Percentiles rank a stretch among this genome's conserved stretches.
phyloP scores from a whole-genome alignment of 2,888 invertebrate genomes.

The Apoderus coryli region DNA sequence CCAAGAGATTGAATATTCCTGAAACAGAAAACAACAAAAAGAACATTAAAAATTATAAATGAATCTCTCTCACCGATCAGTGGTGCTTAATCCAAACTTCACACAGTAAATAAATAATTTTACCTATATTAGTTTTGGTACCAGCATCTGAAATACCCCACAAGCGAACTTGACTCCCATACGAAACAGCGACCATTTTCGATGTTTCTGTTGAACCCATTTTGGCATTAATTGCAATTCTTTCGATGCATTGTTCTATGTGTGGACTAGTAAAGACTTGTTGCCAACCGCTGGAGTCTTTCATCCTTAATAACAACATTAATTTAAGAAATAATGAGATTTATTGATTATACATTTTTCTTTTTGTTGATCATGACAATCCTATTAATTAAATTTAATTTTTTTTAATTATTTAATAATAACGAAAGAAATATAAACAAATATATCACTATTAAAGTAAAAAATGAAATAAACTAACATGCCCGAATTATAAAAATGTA shows the following conservation, averaged over 20 bases:
- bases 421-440: too few species aligned
- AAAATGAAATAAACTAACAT: too few species aligned
- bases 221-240: conserved; percentile 77
- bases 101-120: too few species aligned
- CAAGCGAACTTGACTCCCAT: conserved; percentile 57
- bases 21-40: conserved; percentile 17
- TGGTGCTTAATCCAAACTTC: too few species aligned
- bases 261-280: conserved; percentile 86
- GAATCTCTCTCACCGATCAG: too few species aligned
- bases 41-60: conserved; percentile 5
- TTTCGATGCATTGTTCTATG: conserved; percentile 76
- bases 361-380: too few species aligned
- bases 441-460: too few species aligned
- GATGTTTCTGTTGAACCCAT: conserved; percentile 42
- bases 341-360: too few species aligned
- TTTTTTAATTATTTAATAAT: too few species aligned
- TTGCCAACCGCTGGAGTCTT: conserved; percentile 95
- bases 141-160: conserved; percentile 74
- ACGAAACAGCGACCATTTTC: conserved; percentile 75
- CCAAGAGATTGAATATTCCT: conserved; percentile 84
- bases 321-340: too few species aligned
- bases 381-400: too few species aligned
- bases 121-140: conserved; percentile 55
- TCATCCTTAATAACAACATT: conserved; percentile 42
- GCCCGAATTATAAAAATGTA: too few species aligned